Base-by-base conservation (phyloP, 1,140 invertebrate species). In the Bombus superbus region DNA sequence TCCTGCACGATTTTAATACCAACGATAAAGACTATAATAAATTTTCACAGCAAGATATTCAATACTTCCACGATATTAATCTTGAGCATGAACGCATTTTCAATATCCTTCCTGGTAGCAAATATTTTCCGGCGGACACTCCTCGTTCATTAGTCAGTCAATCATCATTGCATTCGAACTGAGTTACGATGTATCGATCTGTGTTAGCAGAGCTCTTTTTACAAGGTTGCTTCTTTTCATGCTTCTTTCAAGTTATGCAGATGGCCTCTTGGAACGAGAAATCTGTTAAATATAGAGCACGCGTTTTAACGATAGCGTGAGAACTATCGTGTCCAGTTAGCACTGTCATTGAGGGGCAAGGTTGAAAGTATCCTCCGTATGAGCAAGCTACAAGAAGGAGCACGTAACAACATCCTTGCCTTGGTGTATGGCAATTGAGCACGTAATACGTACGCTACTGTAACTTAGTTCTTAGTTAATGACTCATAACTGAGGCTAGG, bases 401-500 rank as follows among this genome's bases (percentile, higher is more conserved):
- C 69, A 80, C 85, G 85, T 85, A 87, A 92, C 86, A 59, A 68
- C 82, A 86, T 84, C 88, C 88, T 91, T 88, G 79, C 86, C 89
- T 91, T 88, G 79, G 62, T 62, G 32, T 47, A 83, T 59, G 73
- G 53, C 79, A 68, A 87, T 89, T 83, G 73, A 69, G 81, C 88
- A 88, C 88, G 87, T 92, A 91, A 88, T 44, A 25, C 47, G 59
- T 85, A 40, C 73, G 44, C 78, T 68, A 83, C 57, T 78, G 78
- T 86, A 86, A 87, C 74, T 89, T 88, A 83, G 83, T 88, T 89
- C 74, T 89, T 88, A 81, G 85, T 88, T 89, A 89, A 92, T 94
- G 93, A 94, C 57, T 93, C 93, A 94, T 85, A 89, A 88, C 76
- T 64, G 84, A 82, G 89, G 66, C 86, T 90, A 68, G 80, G 90